Evolutionary conservation across 1,140 invertebrate genomes (phyloP).

Genomic region (Sinella curviseta): DNA sequence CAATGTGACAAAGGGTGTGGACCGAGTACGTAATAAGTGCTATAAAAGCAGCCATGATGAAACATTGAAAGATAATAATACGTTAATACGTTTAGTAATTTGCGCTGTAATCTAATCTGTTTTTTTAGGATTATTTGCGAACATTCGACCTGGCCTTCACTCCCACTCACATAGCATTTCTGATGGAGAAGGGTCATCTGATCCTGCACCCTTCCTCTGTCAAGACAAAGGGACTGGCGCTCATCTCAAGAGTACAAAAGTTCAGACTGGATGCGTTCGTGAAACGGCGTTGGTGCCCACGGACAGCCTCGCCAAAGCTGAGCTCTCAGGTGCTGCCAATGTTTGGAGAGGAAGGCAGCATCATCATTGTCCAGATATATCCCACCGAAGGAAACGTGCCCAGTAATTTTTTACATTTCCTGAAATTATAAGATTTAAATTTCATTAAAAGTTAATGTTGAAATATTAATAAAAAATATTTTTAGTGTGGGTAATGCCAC

Average conservation of each 20-base stretch:
- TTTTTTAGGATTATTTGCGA: background rate
- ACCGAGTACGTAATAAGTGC: background rate
- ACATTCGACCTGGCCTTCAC: background rate
- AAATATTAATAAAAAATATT: no score
- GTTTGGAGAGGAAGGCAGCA: background rate
- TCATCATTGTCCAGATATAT: constrained; percentile 6
- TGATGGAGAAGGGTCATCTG: background rate
- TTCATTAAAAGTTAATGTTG: no score
- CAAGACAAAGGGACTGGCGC: background rate
- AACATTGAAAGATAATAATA: background rate
- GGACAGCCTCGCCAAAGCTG: background rate
- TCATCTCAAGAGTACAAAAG: background rate
- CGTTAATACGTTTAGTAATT: background rate
- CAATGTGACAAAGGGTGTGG: no score
- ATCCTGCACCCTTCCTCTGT: background rate
- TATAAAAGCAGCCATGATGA: background rate
- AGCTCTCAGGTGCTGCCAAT: background rate
- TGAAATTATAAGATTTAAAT: no score
- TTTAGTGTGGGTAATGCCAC: background rate
- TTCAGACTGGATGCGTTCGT: background rate
- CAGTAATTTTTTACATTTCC: no score
- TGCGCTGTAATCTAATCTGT: background rate
- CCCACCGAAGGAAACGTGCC: background rate
- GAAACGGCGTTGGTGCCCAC: background rate
- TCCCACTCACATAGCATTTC: background rate